Evolutionary conservation across 2,113 vertebrate genomes (phyloP), one percentile per base, ranked within the genome.

Genomic region (Chunga burmeisteri): DNA sequence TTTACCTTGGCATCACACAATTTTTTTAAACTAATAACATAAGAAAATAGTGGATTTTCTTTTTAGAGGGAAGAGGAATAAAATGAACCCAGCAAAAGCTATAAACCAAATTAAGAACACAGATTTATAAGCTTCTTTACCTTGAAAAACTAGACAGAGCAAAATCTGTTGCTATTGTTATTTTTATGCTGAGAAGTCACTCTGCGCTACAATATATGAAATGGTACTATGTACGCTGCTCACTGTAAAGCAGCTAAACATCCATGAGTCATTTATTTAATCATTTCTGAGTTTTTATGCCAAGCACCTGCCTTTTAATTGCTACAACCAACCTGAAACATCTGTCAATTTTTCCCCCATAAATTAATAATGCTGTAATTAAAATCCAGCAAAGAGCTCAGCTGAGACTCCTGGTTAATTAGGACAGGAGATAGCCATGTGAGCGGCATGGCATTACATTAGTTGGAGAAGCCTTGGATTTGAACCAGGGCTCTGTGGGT

Each of bases 321-420:
- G 93, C 94, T 96, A 81, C 32, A 23, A 94, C 96, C 95, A 97
- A 90, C 88, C 92, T 97, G 96, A 95, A 97, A 96, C 97, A 98
- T 94, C 96, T 98, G 96, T 96, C 97, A 95, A 4, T 66, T 96
- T 93, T 80, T 70, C 78, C 82, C 15, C 82, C 87, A 70, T 91
- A 93, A 97, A 97, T 97, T 98, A 98, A 98, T 97, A 97, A 96
- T 72, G 94, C 70, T 79, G 67, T 98, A 98, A 98, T 98, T 98
- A 98, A 98, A 98, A 97, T 96, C 97, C 96, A 97, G 94, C 92
- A 93, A 96, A 97, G 95, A 98, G 62, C 86, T 97, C 95, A 96
- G 81, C 80, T 94, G 88, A 94, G 79, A 38, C 67, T 94, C 63
- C 79, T 92, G 96, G 96, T 97, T 98, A 98, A 98, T 98, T 94